phyloP scores from a whole-genome alignment of 2,888 invertebrate genomes.

The Clistopyga incitator region DNA sequence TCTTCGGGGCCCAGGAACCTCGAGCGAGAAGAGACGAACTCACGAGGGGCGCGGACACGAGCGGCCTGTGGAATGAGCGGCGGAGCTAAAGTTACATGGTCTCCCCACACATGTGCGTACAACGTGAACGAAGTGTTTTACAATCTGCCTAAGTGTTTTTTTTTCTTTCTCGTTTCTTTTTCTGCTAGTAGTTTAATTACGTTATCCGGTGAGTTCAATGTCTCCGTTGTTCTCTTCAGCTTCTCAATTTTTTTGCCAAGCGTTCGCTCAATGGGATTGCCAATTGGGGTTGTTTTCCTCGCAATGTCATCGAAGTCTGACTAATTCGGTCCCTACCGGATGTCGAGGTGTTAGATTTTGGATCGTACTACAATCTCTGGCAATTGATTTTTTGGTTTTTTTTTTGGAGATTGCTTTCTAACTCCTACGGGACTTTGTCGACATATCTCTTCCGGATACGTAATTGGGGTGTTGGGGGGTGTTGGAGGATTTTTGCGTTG shows the following conservation, averaged over 20 bases:
- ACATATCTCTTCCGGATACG: conserved; percentile 61
- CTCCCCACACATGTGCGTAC: conserved; percentile 84
- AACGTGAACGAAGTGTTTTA: conserved; percentile 82
- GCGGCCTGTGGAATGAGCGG: conserved; percentile 78
- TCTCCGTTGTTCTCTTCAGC: conserved; percentile 60
- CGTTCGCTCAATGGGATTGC: conserved; percentile 46
- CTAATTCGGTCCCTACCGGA: conserved; percentile 28
- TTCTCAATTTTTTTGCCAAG: conserved; percentile 40
- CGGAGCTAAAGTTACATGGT: conserved; percentile 84
- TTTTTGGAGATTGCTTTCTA: not conserved
- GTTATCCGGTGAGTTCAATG: conserved; percentile 67
- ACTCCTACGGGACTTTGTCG: conserved; percentile 3
- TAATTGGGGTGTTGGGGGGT: conserved; percentile 44
- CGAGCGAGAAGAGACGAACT: conserved; percentile 12
- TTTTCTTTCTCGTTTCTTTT: too few species aligned
- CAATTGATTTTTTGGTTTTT: too few species aligned
- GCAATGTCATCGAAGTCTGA: conserved; percentile 34
- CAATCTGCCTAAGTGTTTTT: conserved; percentile 76
- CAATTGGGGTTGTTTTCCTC: conserved; percentile 29
- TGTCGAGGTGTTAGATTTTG: conserved; percentile 61
- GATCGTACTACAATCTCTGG: conserved; percentile 38
- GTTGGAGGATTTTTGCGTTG: conserved; percentile 62
- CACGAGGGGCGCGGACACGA: conserved; percentile 37
- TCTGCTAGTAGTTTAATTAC: conserved; percentile 69
- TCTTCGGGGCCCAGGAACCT: not conserved